Base-by-base conservation (phyloP, 2,113 vertebrate species). In the Rynchops niger region DNA sequence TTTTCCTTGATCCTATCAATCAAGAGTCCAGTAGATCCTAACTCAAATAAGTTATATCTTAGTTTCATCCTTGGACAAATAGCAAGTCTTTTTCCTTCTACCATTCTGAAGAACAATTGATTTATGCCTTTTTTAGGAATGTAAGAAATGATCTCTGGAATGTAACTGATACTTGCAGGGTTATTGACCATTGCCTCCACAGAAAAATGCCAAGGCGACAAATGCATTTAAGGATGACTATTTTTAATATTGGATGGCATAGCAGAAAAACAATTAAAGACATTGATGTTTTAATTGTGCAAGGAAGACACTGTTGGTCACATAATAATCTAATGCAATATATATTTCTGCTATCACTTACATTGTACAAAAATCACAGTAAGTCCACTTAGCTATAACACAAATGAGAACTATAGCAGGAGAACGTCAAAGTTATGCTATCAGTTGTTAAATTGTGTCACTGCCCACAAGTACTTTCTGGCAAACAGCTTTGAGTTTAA, bases 251-350 rank as follows among this genome's bases (percentile, higher is more conserved):
- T 32, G 79, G 45, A 18, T 82, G 19, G 12, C 21, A n/a, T 32
- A 12, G 36, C 63, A 94, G 43, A 93, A 88, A 95, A 84, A 25
- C 76, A 86, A 77, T 94, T 94, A 91, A 86, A 84, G 21, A 20
- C 6, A 12, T 63, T 89, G 78, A 32, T 38, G 26, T 71, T 86
- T 71, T 84, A 71, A 78, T 86, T 88, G 59, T 89, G 26, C 20
- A 71, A 55, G 59, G 42, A 73, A n/a, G 52, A 63, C 30, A 23
- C n/a, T 77, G 42, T 34, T 69, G 92, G 22, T 22, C 78, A 52
- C 36, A 47, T 18, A 49, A 11, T 81, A 26, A 74, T 11, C 9
- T 5, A 79, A 76, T 0, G 1, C 49, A 50, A 50, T 2, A 69
- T 47, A 47, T 47, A 65, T 74, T 85, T 47, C 56, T 76, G 56